Base-by-base conservation (phyloP, 2,113 vertebrate species). In the Atherinomorus stipes region DNA sequence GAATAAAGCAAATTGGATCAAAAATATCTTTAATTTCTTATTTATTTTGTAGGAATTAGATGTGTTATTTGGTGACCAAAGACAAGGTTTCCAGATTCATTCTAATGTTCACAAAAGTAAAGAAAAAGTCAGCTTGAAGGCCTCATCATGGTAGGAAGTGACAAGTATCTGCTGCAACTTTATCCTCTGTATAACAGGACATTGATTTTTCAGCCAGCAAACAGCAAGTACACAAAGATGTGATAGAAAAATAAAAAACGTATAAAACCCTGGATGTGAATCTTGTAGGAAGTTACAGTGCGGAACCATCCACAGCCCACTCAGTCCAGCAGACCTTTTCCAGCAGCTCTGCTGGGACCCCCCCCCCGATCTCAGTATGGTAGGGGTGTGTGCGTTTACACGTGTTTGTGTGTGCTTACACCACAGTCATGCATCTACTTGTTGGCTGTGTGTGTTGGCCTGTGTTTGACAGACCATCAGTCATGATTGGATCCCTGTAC, bases 401-500 rank as follows among this genome's bases (percentile, higher is more conserved):
- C 9, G 31, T 34, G 9, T 50, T 34, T 34, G 31, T 34, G 9
- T 50, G 28, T 40, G 57, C 54, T 50, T 7, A 54, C 62, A 60
- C 61, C 56, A 7, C 54, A 65, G 42, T 37, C 47, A n/a, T 45
- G 68, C 53, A 40, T 76, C 66, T 56, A 62, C 61, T 76, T 6
- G 3, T 64, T 72, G 64, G 56, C 54, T 11, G 34, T 26, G 51
- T 64, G 71, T 25, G 74, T 78, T 51, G 31, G 64, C 53, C 47
- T 83, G 77, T 82, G 64, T 84, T 69, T 80, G 73, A 78, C 78
- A 74, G 71, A 28, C 74, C 68, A 70, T 85, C 80, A 76, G 79
- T 83, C 56, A 69, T 70, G 74, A 83, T 71, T 65, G 70, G 63
- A 66, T 58, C 53, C 53, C 49, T 58, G 57, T 25, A 25, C 42